phyloP scores from a whole-genome alignment of 30 jellyfish, hydroid and myxozoan species.

The Catostylus mosaicus region DNA sequence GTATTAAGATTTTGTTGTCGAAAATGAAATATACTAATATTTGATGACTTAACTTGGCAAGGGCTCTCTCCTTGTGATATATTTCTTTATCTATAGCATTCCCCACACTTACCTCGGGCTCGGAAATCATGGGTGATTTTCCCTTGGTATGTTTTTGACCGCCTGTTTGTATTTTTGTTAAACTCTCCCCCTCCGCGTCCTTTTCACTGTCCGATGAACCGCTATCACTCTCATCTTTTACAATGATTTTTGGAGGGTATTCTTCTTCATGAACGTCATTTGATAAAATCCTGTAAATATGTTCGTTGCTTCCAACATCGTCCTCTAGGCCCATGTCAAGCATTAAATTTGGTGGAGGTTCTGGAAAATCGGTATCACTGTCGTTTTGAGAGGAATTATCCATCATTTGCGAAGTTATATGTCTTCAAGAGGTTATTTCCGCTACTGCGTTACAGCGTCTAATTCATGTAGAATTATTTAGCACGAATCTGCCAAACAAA shows the following conservation, averaged over 20 bases:
- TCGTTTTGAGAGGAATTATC: slow-evolving; percentile 25
- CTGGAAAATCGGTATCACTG: slow-evolving; percentile 52
- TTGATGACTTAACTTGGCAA: no score
- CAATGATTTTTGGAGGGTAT: slow-evolving; percentile 12
- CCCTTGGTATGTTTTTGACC: no score
- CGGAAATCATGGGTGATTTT: no score
- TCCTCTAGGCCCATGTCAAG: slow-evolving; percentile 30
- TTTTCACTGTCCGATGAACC: slow-evolving; percentile 16
- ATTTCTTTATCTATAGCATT: no score
- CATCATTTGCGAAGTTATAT: slow-evolving; percentile 2
- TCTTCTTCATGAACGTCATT: slow-evolving; percentile 28
- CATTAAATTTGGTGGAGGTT: slow-evolving; percentile 58
- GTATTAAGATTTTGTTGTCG: no score
- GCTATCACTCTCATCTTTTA: slow-evolving; percentile 18
- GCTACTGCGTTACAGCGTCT: no score
- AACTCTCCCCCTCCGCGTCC: neutral
- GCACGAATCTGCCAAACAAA: neutral
- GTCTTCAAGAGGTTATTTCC: neutral
- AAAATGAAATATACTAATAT: no score
- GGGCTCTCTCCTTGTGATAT: no score
- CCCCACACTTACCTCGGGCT: no score
- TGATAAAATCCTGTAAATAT: slow-evolving; percentile 7
- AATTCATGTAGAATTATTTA: neutral
- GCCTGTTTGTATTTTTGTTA: no score
- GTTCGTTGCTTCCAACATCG: neutral